Base-by-base conservation (phyloP, 1,140 invertebrate species). In the Drosophila sturtevanti region DNA sequence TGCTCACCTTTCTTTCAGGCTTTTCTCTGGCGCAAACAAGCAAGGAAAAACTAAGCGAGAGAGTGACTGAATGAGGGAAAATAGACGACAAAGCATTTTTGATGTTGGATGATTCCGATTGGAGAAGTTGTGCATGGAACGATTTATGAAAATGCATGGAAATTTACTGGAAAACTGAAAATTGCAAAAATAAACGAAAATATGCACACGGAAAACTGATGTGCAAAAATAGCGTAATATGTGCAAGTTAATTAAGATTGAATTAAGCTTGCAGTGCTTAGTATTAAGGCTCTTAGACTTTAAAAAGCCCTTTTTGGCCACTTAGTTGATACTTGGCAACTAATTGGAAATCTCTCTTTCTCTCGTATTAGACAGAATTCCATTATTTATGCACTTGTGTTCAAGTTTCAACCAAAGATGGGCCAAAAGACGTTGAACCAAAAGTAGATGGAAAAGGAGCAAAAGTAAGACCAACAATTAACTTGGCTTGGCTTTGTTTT, bases 341-440 rank as follows among this genome's bases (percentile, higher is more conserved):
- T 79, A 85, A 76, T 85, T 85, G 62, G 62, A 48, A 21, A 48
- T 48, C 41, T 48, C 41, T 48, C 51, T 27, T 52, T 66, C 63
- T 71, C 59, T 67, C 41, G 64, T 72, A 64, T 67, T 54, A 79
- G 64, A 82, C 72, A 80, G 81, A 85, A 48, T 85, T 77, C 72
- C 81, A 81, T 81, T 82, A 79, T 76, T 72, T 72, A 82, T 84
- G 76, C 80, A 84, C 71, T 84, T 72, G 75, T 79, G 80, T 70
- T 38, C 18, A 44, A 64, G 44, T 18, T 58, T 35, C 52, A 58
- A 72, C 63, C 34, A 18, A 22, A 14, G 14, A 31, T 21, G 7
- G n/a, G n/a, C n/a, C n/a, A n/a, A n/a, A 12, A 27, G 12, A 12
- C 2, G 21, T n/a, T n/a, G n/a, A n/a, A 61, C 21, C 48, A 37